Conservation (phyloP, 2,113 vertebrate genomes). For the Salvelinus namaycush region DNA sequence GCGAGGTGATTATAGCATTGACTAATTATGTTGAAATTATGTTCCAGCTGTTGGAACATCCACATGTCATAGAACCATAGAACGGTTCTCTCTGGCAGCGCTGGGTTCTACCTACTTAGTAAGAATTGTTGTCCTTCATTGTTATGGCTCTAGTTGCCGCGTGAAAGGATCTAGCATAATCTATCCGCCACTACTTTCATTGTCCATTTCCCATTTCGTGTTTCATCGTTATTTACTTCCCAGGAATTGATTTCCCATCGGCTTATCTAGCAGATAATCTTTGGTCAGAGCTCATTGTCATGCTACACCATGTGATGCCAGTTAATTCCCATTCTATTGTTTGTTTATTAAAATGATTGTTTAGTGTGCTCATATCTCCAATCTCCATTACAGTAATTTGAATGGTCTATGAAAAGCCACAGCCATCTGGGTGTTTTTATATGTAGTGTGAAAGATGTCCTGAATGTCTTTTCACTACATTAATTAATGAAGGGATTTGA, state of each 20-base stretch:
- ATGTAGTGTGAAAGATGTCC: background rate
- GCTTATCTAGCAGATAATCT: slow-evolving; percentile 6
- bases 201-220: background rate
- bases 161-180: background rate
- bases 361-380: slow-evolving; percentile 31
- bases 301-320: slow-evolving; percentile 1
- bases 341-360: slow-evolving; percentile 45
- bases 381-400: slow-evolving; percentile 45
- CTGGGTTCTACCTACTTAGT: background rate
- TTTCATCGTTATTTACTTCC: background rate
- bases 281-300: slow-evolving; percentile 21
- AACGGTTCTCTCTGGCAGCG: background rate
- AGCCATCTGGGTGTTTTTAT: slow-evolving; percentile 35
- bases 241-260: background rate
- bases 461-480: background rate
- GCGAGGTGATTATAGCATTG: background rate
- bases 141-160: background rate
- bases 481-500: slow-evolving; percentile 4
- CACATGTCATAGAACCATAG: background rate
- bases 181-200: background rate
- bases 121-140: background rate
- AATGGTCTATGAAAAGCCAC: slow-evolving; percentile 24
- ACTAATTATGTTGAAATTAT: slow-evolving; percentile 8
- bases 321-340: slow-evolving; percentile 19
- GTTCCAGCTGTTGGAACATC: slow-evolving; percentile 4